Percentiles rank a stretch among this genome's conserved stretches.
These are phyloP conservation scores for Pollenia amentaria DNA, from an alignment of 2,888 invertebrate genomes.

Conservation along the genomic window DNA sequence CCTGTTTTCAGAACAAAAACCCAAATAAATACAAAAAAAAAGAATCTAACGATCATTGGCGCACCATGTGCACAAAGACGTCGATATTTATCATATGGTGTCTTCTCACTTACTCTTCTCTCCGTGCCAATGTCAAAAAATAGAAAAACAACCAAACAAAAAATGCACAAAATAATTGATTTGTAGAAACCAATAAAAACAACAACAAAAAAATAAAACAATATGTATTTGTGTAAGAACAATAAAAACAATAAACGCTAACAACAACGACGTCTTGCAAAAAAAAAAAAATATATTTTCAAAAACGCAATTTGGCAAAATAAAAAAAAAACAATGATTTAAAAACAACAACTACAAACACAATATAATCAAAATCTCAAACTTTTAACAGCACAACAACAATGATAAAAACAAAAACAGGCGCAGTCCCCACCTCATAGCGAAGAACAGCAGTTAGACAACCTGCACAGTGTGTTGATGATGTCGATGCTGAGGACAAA, in stretches of 20 bases:
- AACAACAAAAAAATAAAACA: not conserved
- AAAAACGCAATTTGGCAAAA: conserved; percentile 69
- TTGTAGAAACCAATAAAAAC: conserved; percentile 24
- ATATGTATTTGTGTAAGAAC: conserved; percentile 20
- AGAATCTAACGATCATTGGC: conserved; percentile 47
- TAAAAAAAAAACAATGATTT: conserved; percentile 25
- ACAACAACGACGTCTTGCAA: not conserved
- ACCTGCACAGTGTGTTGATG: not conserved
- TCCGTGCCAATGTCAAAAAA: not conserved
- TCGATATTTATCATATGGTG: conserved; percentile 20
- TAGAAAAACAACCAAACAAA: not conserved
- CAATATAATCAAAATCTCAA: conserved; percentile 2
- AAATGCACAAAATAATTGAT: conserved; percentile 36
- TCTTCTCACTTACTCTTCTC: not conserved
- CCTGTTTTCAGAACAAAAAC: conserved; percentile 44
- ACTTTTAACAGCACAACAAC: conserved; percentile 4
- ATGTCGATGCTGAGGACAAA: not conserved
- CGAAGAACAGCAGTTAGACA: not conserved
- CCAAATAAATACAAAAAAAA: conserved; percentile 9
- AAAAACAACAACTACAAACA: not conserved
- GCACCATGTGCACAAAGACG: conserved; percentile 41
- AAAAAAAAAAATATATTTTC: conserved; percentile 25
- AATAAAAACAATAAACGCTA: conserved; percentile 12
- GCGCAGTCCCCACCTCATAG: not conserved
- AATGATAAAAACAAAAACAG: conserved; percentile 1